These are phyloP conservation scores for Nematolebias whitei DNA, from an alignment of 2,113 vertebrate species.

Conservation along the genomic window DNA sequence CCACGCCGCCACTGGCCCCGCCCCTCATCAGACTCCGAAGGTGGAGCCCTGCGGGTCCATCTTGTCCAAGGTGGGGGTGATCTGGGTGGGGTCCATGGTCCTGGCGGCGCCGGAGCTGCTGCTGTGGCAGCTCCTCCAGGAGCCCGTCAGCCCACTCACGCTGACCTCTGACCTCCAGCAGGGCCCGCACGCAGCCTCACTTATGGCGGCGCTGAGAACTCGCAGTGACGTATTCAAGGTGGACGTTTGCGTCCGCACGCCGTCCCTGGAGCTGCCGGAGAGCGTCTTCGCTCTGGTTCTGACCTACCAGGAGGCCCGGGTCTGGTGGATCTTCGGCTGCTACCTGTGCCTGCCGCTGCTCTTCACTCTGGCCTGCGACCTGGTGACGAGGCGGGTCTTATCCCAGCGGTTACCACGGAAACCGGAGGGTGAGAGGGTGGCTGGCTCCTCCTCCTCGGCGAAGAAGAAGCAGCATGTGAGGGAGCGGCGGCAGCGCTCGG, in stretches of 20 bases:
- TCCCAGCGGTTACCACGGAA: conserved; percentile 43
- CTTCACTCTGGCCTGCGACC: conserved; percentile 90
- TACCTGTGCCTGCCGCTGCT: conserved; percentile 95
- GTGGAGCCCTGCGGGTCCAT: conserved; percentile 92
- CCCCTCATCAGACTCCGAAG: conserved; percentile 72
- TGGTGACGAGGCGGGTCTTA: conserved; percentile 86
- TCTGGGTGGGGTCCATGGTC: conserved; percentile 93
- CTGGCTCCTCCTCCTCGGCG: conserved; percentile 37
- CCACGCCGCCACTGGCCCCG: conserved; percentile 86
- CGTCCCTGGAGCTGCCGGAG: conserved; percentile 83
- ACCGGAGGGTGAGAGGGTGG: conserved; percentile 15
- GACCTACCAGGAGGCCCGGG: conserved; percentile 92
- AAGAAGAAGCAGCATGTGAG: conserved; percentile 75
- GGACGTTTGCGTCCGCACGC: conserved; percentile 85
- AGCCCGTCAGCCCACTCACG: conserved; percentile 54
- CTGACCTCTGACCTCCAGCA: conserved; percentile 10
- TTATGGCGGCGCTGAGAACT: neutral
- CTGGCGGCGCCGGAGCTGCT: conserved; percentile 90
- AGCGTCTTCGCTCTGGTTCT: conserved; percentile 88
- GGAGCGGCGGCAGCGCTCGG: conserved; percentile 83
- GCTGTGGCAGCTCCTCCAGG: conserved; percentile 88
- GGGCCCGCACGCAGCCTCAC: neutral
- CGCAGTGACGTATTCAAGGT: conserved; percentile 31
- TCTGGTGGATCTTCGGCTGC: conserved; percentile 97
- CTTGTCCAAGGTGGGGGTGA: conserved; percentile 90